These are phyloP conservation scores for Hydra vulgaris DNA, from an alignment of 30 jellyfish, hydroid and myxozoan genomes.

Conservation along the genomic window DNA sequence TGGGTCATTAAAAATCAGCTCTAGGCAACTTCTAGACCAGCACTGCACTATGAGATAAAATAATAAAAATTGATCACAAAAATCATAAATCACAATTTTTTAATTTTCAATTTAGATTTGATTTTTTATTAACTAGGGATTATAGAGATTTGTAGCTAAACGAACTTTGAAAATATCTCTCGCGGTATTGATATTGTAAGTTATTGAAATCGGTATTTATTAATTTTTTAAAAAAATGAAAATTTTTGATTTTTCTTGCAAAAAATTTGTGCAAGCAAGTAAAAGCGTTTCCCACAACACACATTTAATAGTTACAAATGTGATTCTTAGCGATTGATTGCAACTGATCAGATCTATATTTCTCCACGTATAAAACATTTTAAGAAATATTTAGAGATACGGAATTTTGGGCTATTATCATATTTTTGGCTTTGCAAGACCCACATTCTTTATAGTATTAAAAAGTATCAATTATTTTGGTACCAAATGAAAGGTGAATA, in stretches of 20 bases:
- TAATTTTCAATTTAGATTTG: too few relatives aligned
- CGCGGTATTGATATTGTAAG: neutral
- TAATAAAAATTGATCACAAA: too few relatives aligned
- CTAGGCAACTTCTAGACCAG: too few relatives aligned
- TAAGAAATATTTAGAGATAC: neutral
- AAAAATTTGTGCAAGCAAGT: neutral
- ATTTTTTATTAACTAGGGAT: too few relatives aligned
- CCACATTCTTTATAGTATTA: neutral
- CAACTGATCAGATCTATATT: neutral
- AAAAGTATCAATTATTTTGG: neutral
- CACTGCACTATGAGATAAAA: too few relatives aligned
- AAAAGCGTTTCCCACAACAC: neutral
- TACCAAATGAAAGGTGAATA: neutral
- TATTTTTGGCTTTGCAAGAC: neutral
- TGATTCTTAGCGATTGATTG: neutral
- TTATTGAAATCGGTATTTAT: neutral
- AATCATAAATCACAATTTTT: too few relatives aligned
- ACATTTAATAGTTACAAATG: neutral
- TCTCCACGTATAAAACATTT: neutral
- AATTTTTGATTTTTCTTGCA: neutral
- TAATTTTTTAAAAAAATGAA: too few relatives aligned
- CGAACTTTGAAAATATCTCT: neutral
- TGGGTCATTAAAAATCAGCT: too few relatives aligned
- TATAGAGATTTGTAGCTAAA: neutral
- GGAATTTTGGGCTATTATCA: neutral